A percentile compares a stretch with the other conserved stretches of the same genome.
Conservation (phyloP, 1,140 invertebrate genomes). For the Nymphalis io region DNA sequence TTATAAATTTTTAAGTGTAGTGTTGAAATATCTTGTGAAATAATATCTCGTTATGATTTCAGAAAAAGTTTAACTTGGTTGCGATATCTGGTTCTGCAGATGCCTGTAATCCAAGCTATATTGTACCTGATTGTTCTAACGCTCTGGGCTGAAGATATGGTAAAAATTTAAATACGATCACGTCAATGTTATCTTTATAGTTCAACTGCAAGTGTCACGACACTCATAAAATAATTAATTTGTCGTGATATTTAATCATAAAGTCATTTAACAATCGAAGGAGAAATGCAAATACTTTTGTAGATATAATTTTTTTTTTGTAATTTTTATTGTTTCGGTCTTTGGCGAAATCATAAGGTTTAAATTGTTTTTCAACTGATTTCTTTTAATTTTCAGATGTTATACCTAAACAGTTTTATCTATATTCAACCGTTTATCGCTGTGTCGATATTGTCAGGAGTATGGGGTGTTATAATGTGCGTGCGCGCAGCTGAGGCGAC, state of each 20-base stretch:
- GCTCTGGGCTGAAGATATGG: constrained; percentile 84
- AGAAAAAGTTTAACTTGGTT: constrained; percentile 78
- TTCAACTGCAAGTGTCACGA: background rate
- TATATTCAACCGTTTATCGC: constrained; percentile 83
- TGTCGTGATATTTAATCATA: background rate
- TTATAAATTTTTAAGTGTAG: background rate
- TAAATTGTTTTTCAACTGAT: too few relatives aligned
- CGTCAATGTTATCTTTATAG: background rate
- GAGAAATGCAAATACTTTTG: background rate
- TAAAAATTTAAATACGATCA: constrained; percentile 47
- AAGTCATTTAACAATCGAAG: background rate
- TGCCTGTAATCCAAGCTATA: constrained; percentile 81
- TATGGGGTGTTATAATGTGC: constrained; percentile 84
- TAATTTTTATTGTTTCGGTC: background rate
- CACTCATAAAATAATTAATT: background rate
- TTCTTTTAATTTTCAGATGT: constrained; percentile 73
- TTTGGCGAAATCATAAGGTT: background rate
- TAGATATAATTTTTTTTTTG: background rate
- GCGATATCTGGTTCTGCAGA: constrained; percentile 82
- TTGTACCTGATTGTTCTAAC: constrained; percentile 81
- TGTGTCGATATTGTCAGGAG: constrained; percentile 82
- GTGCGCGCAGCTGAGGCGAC: constrained; percentile 76
- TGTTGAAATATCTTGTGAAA: background rate
- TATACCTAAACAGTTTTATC: constrained; percentile 82
- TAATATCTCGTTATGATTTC: constrained; percentile 56